Percentiles rank a stretch among this genome's conserved stretches.
phyloP scores from a whole-genome alignment of 2,797 vertebrate species.

The Buphagus erythrorhynchus region DNA sequence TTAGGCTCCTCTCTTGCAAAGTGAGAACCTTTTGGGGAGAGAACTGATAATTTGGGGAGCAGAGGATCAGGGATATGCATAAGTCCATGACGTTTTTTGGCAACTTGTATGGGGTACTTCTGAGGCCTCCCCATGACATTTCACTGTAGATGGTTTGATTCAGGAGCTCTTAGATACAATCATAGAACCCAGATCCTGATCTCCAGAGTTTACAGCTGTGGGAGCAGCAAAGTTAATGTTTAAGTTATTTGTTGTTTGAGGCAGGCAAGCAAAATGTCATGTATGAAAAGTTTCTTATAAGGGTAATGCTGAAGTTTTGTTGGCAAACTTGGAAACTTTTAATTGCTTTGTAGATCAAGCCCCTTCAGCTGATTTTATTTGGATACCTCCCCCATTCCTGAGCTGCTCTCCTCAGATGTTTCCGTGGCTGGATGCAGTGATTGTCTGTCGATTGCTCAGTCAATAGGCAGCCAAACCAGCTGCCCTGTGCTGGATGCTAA shows the following conservation, averaged over 20 bases:
- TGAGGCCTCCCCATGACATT: neutral
- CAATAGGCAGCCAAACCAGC: neutral
- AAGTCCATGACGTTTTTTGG: neutral
- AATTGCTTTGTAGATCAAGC: neutral
- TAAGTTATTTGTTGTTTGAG: neutral
- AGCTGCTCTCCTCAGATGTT: neutral
- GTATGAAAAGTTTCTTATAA: neutral
- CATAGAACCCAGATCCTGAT: neutral
- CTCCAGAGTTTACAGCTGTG: neutral
- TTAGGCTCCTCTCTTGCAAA: neutral
- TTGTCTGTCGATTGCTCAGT: neutral
- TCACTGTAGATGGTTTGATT: neutral
- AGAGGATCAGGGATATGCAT: neutral
- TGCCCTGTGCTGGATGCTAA: conserved; percentile 14
- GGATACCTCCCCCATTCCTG: neutral
- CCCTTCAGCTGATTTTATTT: neutral
- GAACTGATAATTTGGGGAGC: neutral
- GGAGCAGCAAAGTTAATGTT: neutral
- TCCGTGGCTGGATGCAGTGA: neutral
- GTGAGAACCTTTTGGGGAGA: neutral
- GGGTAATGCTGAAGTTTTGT: neutral
- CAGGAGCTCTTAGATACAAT: neutral
- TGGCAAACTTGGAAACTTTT: neutral
- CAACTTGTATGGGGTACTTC: neutral
- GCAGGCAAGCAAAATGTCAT: neutral